Percentiles rank a stretch among this genome's conserved stretches.
Conservation (phyloP, 2,888 invertebrate genomes). For the Tipula vernalis region DNA sequence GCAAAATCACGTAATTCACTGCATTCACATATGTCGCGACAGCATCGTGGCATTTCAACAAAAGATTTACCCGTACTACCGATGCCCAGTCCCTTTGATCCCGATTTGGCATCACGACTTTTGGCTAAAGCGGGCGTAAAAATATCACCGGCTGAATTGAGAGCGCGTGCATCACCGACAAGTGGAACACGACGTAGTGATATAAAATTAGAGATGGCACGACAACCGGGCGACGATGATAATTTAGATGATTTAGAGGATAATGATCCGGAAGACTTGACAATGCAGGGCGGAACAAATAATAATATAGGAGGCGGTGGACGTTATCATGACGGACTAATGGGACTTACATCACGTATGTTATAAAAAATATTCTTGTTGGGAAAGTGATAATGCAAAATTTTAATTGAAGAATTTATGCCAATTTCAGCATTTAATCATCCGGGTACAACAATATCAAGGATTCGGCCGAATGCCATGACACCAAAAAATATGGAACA, state of each 20-base stretch:
- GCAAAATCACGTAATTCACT: conserved; percentile 85
- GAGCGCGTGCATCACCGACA: conserved; percentile 76
- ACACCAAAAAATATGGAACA: conserved; percentile 54
- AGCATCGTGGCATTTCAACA: conserved; percentile 85
- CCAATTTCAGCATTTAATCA: conserved; percentile 31
- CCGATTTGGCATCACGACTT: conserved; percentile 73
- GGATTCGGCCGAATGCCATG: conserved; percentile 48
- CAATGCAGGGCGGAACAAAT: conserved; percentile 42
- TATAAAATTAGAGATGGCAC: conserved; percentile 58
- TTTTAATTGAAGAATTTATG: conserved; percentile 11
- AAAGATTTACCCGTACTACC: conserved; percentile 85
- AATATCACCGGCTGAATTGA: conserved; percentile 68
- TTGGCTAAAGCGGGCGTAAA: conserved; percentile 81
- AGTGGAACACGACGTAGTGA: conserved; percentile 61
- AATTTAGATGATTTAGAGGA: conserved; percentile 42
- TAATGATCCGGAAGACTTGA: conserved; percentile 66
- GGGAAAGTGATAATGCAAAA: background rate
- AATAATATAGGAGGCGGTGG: conserved; percentile 27
- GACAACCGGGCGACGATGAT: conserved; percentile 56
- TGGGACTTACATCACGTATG: conserved; percentile 20
- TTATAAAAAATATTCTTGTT: background rate
- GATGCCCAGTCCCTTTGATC: conserved; percentile 87
- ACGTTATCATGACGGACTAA: conserved; percentile 30
- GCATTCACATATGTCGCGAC: conserved; percentile 88
- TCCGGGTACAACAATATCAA: conserved; percentile 51